phyloP scores from a whole-genome alignment of 1,140 invertebrate genomes.

The Nephotettix cincticeps region DNA sequence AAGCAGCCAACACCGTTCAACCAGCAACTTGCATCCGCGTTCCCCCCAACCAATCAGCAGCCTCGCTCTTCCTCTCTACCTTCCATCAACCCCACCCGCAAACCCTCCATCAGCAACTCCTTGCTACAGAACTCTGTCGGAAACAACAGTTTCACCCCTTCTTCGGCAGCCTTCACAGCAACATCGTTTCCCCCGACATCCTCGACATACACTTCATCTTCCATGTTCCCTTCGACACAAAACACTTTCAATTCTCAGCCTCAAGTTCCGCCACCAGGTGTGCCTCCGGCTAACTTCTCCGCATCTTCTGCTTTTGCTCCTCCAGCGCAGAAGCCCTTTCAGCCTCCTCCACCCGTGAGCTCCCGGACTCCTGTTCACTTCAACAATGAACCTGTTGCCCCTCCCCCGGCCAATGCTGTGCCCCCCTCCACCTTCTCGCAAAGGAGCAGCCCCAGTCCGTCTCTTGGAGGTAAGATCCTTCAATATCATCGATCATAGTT shows the following conservation, averaged over 20 bases:
- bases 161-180: background rate
- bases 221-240: background rate
- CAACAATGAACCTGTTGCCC: conserved; percentile 35
- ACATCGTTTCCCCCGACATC: background rate
- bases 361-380: conserved; percentile 36
- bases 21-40: background rate
- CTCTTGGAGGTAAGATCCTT: background rate
- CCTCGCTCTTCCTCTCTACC: background rate
- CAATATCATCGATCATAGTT: no score
- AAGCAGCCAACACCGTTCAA: background rate
- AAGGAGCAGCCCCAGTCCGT: conserved; percentile 25
- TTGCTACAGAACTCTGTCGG: background rate
- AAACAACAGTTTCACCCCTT: background rate
- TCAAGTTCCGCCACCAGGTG: background rate
- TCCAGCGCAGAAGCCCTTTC: conserved; percentile 1
- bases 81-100: conserved; percentile 24
- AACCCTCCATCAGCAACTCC: background rate
- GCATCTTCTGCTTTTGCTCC: background rate
- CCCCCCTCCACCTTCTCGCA: background rate
- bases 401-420: conserved; percentile 16
- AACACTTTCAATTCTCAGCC: no score
- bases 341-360: conserved; percentile 3
- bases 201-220: background rate
- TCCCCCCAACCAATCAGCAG: background rate
- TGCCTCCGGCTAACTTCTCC: background rate